Evolutionary conservation across 2,113 vertebrate genomes (phyloP), one percentile per base, ranked within the genome.

Genomic region (Ageneiosus marmoratus): DNA sequence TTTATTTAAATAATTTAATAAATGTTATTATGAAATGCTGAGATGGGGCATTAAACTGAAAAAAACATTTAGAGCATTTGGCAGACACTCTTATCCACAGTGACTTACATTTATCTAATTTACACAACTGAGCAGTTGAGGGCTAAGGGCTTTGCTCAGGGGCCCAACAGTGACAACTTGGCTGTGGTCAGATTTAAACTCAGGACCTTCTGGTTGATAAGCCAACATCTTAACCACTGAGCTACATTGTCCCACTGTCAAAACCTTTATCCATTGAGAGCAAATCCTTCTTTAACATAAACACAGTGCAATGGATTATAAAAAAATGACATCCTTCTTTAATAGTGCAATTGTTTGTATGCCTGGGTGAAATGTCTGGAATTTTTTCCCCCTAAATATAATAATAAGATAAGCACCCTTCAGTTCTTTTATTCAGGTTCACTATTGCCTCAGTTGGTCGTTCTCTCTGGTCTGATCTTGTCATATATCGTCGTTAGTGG

Each of bases 401-500:
- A 55, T 6, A 55, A 27, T 60, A 27, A 60, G 3, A 27, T 60
- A 37, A 32, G 7, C 63, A 27, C 22, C 18, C 10, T 72, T 34
- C 24, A 32, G 50, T 53, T 53, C 32, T 37, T 44, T 16, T 22
- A 58, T 3, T 37, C 24, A n/a, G 50, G 10, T 20, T 12, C 22
- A 0, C 11, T 12, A 4, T n/a, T 4, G 20, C 9, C 1, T 34
- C 32, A 72, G 10, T 41, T 11, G 5, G 10, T 5, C 7, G 18
- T 24, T 44, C 70, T 41, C 16, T 34, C 67, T 8, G 67, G 67
- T 18, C 53, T 53, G 22, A 81, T 73, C 44, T 46, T 13, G 67
- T 81, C 80, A 58, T 81, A 81, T 48, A 81, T 24, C 5, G 80
- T 81, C 1, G 67, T 81, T 60, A 81, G 53, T n/a, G 3, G 53